These are phyloP conservation scores for Falco rusticolus DNA, from an alignment of 2,797 vertebrate genomes.

Conservation along the genomic window DNA sequence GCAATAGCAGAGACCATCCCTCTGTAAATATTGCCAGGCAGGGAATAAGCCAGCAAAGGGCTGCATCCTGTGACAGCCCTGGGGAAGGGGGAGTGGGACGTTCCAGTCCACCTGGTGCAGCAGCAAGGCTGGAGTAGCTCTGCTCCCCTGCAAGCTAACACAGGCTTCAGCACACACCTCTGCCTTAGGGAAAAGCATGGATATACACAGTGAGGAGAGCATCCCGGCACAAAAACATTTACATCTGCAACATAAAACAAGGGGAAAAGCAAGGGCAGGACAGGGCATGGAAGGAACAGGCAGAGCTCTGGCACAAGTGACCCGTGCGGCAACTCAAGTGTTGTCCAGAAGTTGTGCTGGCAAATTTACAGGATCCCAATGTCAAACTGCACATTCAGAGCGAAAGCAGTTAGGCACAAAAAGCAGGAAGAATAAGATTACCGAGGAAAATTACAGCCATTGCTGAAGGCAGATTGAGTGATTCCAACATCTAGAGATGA, in stretches of 20 bases:
- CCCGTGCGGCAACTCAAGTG: fast-evolving
- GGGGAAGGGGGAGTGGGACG: neutral
- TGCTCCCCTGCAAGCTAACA: neutral
- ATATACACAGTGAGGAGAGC: fast-evolving
- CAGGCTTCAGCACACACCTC: fast-evolving
- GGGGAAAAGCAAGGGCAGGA: neutral
- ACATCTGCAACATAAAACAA: neutral
- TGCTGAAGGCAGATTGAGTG: fast-evolving
- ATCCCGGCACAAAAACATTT: neutral
- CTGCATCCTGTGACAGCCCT: neutral
- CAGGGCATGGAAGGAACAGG: fast-evolving
- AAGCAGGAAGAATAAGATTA: neutral
- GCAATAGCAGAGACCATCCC: neutral
- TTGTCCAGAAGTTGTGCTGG: neutral
- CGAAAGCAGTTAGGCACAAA: neutral
- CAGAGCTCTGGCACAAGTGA: neutral
- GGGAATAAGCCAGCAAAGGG: neutral
- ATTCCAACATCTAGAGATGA: neutral
- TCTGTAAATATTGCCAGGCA: neutral
- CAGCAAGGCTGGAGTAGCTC: neutral
- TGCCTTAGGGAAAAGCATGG: neutral
- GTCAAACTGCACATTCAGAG: neutral
- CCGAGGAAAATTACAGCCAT: neutral
- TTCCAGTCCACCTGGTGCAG: neutral
- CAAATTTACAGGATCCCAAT: neutral